Conservation (phyloP, 2,888 invertebrate species). For the Vanessa cardui region DNA sequence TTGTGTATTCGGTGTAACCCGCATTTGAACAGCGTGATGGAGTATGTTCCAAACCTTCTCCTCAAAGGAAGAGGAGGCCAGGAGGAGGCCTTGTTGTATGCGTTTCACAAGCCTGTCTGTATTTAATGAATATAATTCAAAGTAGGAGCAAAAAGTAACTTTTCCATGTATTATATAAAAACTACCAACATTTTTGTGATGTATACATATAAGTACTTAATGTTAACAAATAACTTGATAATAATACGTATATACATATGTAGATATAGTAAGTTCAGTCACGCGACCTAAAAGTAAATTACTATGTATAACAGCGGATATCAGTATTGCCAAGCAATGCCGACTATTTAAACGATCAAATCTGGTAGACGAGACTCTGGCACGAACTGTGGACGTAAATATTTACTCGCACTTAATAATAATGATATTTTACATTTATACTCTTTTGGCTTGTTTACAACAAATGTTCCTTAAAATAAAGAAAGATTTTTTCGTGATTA, state of each 20-base stretch:
- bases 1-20: no score
- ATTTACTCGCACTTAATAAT: slow-evolving; percentile 32
- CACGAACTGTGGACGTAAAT: slow-evolving; percentile 49
- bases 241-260: slow-evolving; percentile 3
- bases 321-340: slow-evolving; percentile 32
- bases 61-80: no score
- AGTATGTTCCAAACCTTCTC: no score
- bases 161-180: no score
- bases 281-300: slow-evolving; percentile 37
- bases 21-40: no score
- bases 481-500: neutral
- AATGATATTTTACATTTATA: slow-evolving; percentile 11
- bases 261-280: slow-evolving; percentile 24
- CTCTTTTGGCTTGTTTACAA: neutral
- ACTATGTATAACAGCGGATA: slow-evolving; percentile 29
- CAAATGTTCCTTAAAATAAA: neutral
- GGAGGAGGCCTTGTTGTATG: no score
- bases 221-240: neutral
- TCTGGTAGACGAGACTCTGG: slow-evolving; percentile 52
- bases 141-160: no score
- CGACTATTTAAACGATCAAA: slow-evolving; percentile 49
- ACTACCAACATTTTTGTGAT: no score
- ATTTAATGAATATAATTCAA: no score
- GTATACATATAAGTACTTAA: neutral
- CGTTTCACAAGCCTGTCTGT: no score